Evolutionary conservation across 2,888 invertebrate genomes (phyloP), one percentile per base, ranked within the genome.

Genomic region (Steinernema scapterisci): DNA sequence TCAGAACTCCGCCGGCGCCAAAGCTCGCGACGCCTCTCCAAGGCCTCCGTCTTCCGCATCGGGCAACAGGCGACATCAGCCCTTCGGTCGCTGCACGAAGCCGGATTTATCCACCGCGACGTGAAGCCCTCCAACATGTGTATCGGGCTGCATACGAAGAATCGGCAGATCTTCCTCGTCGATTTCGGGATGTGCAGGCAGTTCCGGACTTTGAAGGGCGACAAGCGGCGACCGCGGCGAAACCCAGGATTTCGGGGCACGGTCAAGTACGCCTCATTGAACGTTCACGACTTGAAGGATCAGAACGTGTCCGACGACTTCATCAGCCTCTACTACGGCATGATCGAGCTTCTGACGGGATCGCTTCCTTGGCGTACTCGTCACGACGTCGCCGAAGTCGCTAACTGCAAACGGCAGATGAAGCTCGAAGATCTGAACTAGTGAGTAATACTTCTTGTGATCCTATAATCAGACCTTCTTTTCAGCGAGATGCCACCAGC

Each of bases 171-270:
- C 7, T 85, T 80, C 72, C 72, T 86, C 21, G 82, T 86, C 70
- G 86, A 86, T 52, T 86, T 85, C 70, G 86, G 85, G 31, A 79
- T 82, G 78, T 77, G 77, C 1, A 43, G 82, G 16, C 74, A 77
- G 48, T 83, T 81, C 71, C 76, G 79, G 7, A 52, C 73, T 43
- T 46, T 54, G 2, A 74, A 81, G 23, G 85, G 85, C 23, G 70
- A 71, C 13, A 78, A 81, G 51, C 79, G 83, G 44, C 79, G 78
- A 0, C 79, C 78, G 54, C 77, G 83, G 1, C n/a, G 54, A 7
- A 84, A 84, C 63, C 85, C 85, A 1, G 84, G 84, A 9, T 86
- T 86, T 73, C 81, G 85, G 43, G 85, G 85, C 23, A 85, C 85
- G 3, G 77, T 81, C n/a, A 48, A 48, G 13, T 48, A n/a, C 19